Conservation (phyloP, 2,888 invertebrate genomes). For the Scaptomyza tumidula region DNA sequence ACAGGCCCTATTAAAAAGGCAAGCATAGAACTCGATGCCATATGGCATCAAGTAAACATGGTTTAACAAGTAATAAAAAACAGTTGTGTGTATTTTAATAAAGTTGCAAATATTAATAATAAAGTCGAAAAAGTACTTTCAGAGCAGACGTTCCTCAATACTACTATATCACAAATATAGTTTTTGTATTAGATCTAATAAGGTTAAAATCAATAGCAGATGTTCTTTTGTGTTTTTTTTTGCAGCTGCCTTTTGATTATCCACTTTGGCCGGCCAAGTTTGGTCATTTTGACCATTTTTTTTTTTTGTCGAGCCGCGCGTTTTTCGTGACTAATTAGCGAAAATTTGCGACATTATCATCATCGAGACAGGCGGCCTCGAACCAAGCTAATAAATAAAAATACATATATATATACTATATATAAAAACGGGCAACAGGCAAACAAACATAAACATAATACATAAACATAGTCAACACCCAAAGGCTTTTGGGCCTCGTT, state of each 20-base stretch:
- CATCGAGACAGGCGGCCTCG: conserved; percentile 18
- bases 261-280: conserved; percentile 58
- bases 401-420: too few species aligned
- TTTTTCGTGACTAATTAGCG: conserved; percentile 74
- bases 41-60: conserved; percentile 22
- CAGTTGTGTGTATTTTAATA: not conserved
- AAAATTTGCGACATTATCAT: conserved; percentile 64
- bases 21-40: conserved; percentile 3
- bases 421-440: too few species aligned
- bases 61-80: not conserved
- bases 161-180: not conserved
- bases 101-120: not conserved
- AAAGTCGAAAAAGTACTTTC: not conserved
- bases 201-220: conserved; percentile 36
- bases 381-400: conserved; percentile 1
- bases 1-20: conserved; percentile 13
- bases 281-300: conserved; percentile 67
- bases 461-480: too few species aligned
- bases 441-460: too few species aligned
- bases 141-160: not conserved
- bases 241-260: conserved; percentile 33
- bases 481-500: conserved; percentile 34
- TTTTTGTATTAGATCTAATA: conserved; percentile 3
- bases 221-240: conserved; percentile 5
- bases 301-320: conserved; percentile 27